phyloP scores from a whole-genome alignment of 1,140 invertebrate genomes.

The Tetranychus urticae region DNA sequence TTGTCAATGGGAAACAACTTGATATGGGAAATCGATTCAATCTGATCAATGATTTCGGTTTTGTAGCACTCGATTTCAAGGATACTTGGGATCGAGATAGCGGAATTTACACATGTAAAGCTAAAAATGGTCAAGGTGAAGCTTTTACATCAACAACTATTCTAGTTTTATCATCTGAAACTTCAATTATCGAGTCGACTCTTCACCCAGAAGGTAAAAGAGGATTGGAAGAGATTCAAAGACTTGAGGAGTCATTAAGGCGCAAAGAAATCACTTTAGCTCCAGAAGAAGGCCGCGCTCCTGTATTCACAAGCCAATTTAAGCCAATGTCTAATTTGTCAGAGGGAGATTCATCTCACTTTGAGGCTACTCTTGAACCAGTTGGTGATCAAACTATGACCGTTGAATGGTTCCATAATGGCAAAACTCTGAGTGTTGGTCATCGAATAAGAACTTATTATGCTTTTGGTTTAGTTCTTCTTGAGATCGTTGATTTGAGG shows the following conservation, averaged over 20 bases:
- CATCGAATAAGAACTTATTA: constrained; percentile 70
- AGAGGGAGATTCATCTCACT: constrained; percentile 66
- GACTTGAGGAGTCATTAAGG: neutral
- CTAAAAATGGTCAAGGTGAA: constrained; percentile 20
- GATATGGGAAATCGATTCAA: constrained; percentile 33
- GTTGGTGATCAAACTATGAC: constrained; percentile 84
- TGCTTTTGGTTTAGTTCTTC: constrained; percentile 82
- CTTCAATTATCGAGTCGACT: constrained; percentile 65
- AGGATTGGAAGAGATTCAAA: constrained; percentile 38
- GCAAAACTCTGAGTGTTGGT: constrained; percentile 29
- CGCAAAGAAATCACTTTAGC: constrained; percentile 35
- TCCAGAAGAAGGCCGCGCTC: constrained; percentile 36
- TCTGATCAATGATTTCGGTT: constrained; percentile 43
- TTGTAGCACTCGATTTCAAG: constrained; percentile 47
- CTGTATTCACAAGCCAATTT: constrained; percentile 29
- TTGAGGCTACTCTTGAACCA: constrained; percentile 81
- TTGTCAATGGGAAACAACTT: constrained; percentile 65
- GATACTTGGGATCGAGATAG: constrained; percentile 27
- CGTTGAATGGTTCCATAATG: constrained; percentile 53
- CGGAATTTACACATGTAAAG: constrained; percentile 26
- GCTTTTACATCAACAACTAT: constrained; percentile 39
- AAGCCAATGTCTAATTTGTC: constrained; percentile 40
- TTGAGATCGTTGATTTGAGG: constrained; percentile 69
- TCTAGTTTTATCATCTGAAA: constrained; percentile 21
- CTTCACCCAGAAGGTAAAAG: constrained; percentile 82